Percentiles rank a stretch among this genome's conserved stretches.
These are phyloP conservation scores for Epinephelus coioides DNA, from an alignment of 2,797 vertebrate species.

Conservation along the genomic window DNA sequence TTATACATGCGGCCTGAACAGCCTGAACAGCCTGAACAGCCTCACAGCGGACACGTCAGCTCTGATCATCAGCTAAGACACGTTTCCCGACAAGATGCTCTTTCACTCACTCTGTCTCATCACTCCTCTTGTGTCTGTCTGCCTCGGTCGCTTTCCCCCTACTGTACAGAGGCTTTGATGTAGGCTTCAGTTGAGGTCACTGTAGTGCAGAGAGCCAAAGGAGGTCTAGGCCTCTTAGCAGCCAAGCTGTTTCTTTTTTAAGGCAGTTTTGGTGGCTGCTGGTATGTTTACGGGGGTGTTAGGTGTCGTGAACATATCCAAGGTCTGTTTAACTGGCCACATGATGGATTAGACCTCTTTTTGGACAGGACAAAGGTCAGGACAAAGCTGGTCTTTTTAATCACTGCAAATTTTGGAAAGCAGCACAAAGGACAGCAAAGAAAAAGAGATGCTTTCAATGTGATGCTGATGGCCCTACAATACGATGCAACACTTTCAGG, in stretches of 20 bases:
- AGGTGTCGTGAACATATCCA: conserved; percentile 25
- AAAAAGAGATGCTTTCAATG: no score
- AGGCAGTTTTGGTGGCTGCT: conserved; percentile 50
- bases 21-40: no score
- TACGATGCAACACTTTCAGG: not conserved
- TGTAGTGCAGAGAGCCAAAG: conserved; percentile 50
- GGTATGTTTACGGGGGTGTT: conserved; percentile 56
- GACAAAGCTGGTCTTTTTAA: not conserved
- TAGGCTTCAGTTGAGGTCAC: conserved; percentile 46
- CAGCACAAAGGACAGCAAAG: not conserved
- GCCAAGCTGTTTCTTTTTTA: conserved; percentile 66
- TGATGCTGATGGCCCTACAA: no score
- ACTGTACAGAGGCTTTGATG: conserved; percentile 54
- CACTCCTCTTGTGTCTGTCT: not conserved
- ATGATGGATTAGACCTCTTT: conserved; percentile 37
- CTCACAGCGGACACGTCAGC: not conserved
- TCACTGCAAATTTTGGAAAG: not conserved
- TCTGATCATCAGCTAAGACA: conserved; percentile 5
- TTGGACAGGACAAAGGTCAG: not conserved
- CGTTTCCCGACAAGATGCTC: conserved; percentile 10
- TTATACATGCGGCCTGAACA: not conserved
- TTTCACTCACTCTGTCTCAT: conserved; percentile 11
- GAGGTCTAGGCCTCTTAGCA: conserved; percentile 55
- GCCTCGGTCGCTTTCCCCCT: not conserved
- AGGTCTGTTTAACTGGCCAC: conserved; percentile 11